Conservation (phyloP, 2,797 vertebrate species). For the Xerus rutilus region DNA sequence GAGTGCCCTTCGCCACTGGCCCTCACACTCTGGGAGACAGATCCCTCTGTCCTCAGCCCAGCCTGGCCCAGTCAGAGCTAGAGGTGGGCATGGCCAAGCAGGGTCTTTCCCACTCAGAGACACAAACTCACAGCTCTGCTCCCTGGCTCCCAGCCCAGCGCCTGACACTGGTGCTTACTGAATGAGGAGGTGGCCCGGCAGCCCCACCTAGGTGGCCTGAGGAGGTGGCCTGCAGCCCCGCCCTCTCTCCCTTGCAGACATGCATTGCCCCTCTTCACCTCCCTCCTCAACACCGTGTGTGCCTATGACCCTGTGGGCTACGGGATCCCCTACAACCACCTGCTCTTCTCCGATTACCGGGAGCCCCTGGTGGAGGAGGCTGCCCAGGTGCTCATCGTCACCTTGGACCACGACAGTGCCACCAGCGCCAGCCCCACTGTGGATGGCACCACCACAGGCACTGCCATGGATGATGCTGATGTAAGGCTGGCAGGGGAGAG, state of each 20-base stretch:
- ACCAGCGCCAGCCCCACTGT: slow-evolving; percentile 88
- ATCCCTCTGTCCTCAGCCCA: not conserved
- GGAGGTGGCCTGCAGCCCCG: not conserved
- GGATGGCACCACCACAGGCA: slow-evolving; percentile 92
- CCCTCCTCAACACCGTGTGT: slow-evolving; percentile 96
- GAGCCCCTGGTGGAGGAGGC: slow-evolving; percentile 98
- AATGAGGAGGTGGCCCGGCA: not conserved
- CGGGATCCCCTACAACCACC: slow-evolving; percentile 98
- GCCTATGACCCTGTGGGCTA: slow-evolving; percentile 99
- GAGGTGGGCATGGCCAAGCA: fast-evolving
- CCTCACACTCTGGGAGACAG: fast-evolving
- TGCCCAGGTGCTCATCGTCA: slow-evolving; percentile 97
- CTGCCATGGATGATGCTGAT: slow-evolving; percentile 96
- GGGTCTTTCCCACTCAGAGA: not conserved
- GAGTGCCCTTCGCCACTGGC: not conserved
- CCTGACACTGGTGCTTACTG: fast-evolving
- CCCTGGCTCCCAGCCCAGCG: not conserved
- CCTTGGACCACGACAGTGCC: slow-evolving; percentile 95
- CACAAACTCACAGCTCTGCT: not conserved
- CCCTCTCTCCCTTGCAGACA: slow-evolving; percentile 88
- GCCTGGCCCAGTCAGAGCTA: not conserved
- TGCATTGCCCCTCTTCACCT: slow-evolving; percentile 97
- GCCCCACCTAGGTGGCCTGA: too few relatives aligned
- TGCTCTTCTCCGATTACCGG: slow-evolving; percentile 97
- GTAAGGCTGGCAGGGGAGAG: slow-evolving; percentile 84